A percentile compares a stretch with the other conserved stretches of the same genome.
phyloP scores from a whole-genome alignment of 2,113 vertebrate genomes.

The Dicentrarchus labrax region DNA sequence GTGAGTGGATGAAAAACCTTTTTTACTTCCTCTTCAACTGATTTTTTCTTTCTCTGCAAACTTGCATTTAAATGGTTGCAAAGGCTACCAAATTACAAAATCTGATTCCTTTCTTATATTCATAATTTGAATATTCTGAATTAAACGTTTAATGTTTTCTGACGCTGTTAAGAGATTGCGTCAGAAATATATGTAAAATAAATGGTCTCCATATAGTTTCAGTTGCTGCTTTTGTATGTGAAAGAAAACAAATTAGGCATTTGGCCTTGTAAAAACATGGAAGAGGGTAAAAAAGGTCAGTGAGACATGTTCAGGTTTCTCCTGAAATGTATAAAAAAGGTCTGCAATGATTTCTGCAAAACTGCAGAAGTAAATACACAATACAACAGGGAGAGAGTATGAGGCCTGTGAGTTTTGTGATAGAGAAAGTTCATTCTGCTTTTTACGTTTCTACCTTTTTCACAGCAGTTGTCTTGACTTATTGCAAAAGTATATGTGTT shows the following conservation, averaged over 20 bases:
- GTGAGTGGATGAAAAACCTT: conserved; percentile 8
- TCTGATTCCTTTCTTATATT: background rate
- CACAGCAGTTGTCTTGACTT: too few species aligned
- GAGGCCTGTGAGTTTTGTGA: background rate
- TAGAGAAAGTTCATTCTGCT: background rate
- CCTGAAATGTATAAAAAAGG: background rate
- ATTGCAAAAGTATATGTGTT: too few species aligned
- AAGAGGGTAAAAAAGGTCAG: background rate
- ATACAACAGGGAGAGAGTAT: background rate
- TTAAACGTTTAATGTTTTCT: background rate
- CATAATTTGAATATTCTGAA: background rate
- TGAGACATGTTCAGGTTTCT: background rate
- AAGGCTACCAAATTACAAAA: background rate
- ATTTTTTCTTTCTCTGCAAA: too few species aligned
- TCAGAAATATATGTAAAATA: background rate
- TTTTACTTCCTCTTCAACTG: too few species aligned
- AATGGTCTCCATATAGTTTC: background rate
- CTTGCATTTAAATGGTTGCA: background rate
- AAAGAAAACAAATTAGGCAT: background rate
- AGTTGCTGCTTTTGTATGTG: background rate
- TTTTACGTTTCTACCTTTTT: too few species aligned
- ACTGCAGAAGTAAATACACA: background rate
- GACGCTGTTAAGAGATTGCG: background rate
- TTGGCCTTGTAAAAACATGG: background rate
- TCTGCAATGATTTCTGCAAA: background rate